Evolutionary conservation across 2,113 vertebrate species (phyloP).

Genomic region (Gymnobelideus leadbeateri): DNA sequence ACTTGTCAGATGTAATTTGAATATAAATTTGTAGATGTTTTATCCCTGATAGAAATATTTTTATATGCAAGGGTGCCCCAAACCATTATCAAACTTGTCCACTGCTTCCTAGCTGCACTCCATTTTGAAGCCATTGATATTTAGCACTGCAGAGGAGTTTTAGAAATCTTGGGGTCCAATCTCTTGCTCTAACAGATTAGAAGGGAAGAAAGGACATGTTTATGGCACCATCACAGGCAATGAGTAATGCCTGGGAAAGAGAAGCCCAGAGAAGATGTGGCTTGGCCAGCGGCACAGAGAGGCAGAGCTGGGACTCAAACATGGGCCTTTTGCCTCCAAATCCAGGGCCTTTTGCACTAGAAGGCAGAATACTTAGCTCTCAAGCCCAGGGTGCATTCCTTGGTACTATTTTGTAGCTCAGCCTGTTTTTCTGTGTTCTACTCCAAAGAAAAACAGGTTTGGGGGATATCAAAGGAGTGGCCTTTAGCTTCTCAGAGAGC

Average conservation of each 20-base stretch:
- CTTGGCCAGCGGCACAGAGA: background rate
- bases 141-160: background rate
- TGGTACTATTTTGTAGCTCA: background rate
- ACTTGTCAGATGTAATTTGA: background rate
- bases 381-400: background rate
- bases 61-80: background rate
- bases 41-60: background rate
- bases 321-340: background rate
- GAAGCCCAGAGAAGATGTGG: background rate
- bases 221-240: background rate
- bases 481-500: background rate
- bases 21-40: background rate
- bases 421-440: background rate
- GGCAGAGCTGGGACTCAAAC: background rate
- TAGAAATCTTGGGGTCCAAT: background rate
- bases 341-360: background rate
- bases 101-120: background rate
- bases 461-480: slow-evolving; percentile 7
- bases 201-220: background rate
- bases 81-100: background rate
- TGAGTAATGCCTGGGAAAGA: background rate
- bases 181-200: background rate
- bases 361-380: background rate
- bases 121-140: background rate
- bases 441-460: slow-evolving; percentile 6